Percentiles rank a stretch among this genome's conserved stretches.
phyloP scores from a whole-genome alignment of 2,113 vertebrate species.

The Hyperopisus bebe region DNA sequence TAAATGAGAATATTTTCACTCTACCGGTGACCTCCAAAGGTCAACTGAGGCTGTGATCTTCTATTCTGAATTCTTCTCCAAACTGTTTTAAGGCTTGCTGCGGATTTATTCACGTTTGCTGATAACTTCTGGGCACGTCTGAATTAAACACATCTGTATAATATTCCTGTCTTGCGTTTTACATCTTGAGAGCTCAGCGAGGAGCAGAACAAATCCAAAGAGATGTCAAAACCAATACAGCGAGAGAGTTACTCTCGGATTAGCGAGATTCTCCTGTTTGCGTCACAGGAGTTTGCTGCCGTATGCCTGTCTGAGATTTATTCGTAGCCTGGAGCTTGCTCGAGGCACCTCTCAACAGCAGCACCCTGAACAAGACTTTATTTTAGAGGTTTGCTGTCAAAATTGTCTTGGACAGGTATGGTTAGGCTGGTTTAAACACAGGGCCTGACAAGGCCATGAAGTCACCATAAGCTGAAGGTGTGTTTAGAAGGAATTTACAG shows the following conservation, averaged over 20 bases:
- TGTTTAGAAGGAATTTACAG: background rate
- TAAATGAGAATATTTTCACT: background rate
- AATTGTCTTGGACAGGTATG: background rate
- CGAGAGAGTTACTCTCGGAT: background rate
- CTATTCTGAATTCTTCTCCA: background rate
- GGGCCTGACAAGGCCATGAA: background rate
- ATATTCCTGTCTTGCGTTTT: constrained; percentile 11
- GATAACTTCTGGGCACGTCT: background rate
- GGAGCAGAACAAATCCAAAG: background rate
- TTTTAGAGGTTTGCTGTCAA: background rate
- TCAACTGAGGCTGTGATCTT: background rate
- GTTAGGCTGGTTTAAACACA: background rate
- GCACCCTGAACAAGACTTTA: background rate
- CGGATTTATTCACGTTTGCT: background rate
- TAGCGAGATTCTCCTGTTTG: background rate
- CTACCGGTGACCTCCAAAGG: background rate
- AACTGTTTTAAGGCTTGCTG: background rate
- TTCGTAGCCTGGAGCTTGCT: background rate
- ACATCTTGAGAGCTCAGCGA: background rate
- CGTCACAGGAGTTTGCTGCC: background rate
- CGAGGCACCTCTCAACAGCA: background rate
- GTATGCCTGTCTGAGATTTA: background rate
- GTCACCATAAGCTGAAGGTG: background rate
- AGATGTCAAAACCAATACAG: background rate
- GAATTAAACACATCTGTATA: constrained; percentile 11